A percentile compares a stretch with the other conserved stretches of the same genome.
These are phyloP conservation scores for Capromys pilorides DNA, from an alignment of 2,797 vertebrate genomes.

Conservation along the genomic window DNA sequence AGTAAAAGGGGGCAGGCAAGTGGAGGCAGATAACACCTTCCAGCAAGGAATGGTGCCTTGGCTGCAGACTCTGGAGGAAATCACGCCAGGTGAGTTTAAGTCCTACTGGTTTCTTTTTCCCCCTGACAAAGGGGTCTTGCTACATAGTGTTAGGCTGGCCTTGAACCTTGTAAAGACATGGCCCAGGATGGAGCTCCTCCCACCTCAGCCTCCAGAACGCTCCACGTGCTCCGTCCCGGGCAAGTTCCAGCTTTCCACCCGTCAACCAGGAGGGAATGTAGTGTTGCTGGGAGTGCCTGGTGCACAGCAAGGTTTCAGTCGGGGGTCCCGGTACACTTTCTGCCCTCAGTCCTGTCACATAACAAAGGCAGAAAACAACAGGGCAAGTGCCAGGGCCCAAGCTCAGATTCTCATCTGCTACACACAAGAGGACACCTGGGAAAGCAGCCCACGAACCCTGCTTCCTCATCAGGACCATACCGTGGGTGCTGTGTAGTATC, in stretches of 20 bases:
- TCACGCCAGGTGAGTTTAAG: not conserved
- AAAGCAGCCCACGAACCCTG: not conserved
- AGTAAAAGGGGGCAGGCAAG: not conserved
- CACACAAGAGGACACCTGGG: not conserved
- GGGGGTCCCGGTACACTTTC: not conserved
- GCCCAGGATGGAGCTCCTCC: not conserved
- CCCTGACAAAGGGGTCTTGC: not conserved
- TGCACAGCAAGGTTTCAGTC: not conserved
- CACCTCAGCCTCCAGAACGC: not conserved
- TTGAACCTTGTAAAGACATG: not conserved
- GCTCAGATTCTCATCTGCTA: not conserved
- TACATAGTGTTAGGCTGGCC: not conserved
- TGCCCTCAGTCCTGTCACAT: not conserved
- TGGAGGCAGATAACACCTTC: not conserved
- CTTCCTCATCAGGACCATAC: not conserved
- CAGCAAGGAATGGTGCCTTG: not conserved
- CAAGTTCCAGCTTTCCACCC: not conserved
- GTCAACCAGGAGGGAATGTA: not conserved
- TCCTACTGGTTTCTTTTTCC: not conserved
- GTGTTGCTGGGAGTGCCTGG: not conserved
- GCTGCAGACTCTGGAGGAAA: not conserved
- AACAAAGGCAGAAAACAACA: not conserved
- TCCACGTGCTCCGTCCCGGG: fast-evolving
- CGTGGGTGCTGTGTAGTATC: fast-evolving
- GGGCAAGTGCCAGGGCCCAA: not conserved